Conservation (phyloP, 2,113 vertebrate species). For the Poeciliopsis prolifica region DNA sequence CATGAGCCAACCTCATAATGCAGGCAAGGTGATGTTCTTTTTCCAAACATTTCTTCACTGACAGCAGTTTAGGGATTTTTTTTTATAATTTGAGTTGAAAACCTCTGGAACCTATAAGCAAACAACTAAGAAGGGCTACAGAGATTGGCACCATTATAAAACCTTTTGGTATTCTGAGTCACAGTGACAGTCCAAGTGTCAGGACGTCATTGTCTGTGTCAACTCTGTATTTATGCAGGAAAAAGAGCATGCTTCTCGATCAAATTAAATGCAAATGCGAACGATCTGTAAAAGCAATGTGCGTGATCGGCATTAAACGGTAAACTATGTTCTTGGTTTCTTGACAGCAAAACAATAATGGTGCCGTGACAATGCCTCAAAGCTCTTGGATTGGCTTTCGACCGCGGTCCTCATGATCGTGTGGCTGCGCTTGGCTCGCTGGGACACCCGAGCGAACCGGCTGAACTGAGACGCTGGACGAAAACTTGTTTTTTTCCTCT, state of each 20-base stretch:
- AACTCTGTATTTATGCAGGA: slow-evolving; percentile 3
- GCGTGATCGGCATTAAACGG: slow-evolving; percentile 42
- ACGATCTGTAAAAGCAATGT: slow-evolving; percentile 18
- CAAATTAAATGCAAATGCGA: slow-evolving; percentile 40
- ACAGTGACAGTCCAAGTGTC: background rate
- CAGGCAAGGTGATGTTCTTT: slow-evolving; percentile 1
- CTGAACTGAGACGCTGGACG: slow-evolving; percentile 24
- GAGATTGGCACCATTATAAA: background rate
- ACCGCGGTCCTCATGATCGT: slow-evolving; percentile 7
- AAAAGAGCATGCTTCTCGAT: slow-evolving; percentile 29
- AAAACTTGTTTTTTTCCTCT: background rate
- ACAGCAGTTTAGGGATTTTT: background rate
- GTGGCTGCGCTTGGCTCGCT: slow-evolving; percentile 7
- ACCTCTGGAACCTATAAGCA: background rate
- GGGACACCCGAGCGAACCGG: slow-evolving; percentile 27
- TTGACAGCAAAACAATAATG: slow-evolving; percentile 47
- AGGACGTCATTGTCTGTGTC: slow-evolving; percentile 38
- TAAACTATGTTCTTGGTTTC: slow-evolving; percentile 29
- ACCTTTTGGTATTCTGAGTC: background rate
- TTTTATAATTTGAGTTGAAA: background rate
- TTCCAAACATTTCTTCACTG: background rate
- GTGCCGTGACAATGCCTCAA: slow-evolving; percentile 27
- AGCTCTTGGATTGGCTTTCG: slow-evolving; percentile 24
- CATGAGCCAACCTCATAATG: slow-evolving; percentile 17
- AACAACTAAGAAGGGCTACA: background rate